phyloP scores from a whole-genome alignment of 37 sponge, comb jelly and placozoan genomes.

The Hormiphora californensis region DNA sequence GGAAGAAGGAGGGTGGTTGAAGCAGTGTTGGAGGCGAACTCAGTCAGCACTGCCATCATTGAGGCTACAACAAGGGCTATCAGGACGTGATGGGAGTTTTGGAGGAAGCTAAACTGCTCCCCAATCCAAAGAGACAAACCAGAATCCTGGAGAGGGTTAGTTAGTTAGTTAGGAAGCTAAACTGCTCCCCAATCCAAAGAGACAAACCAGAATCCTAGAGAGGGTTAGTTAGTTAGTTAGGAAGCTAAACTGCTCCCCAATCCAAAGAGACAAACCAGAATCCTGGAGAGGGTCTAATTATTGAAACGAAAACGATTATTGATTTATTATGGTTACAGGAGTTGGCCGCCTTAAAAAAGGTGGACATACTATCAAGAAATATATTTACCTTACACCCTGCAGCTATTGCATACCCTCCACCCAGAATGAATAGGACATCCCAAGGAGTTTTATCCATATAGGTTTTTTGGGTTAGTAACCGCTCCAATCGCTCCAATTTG shows the following conservation, averaged over 20 bases:
- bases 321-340: background rate
- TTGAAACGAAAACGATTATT: background rate
- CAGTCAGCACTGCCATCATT: conserved; percentile 65
- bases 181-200: background rate
- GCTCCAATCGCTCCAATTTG: background rate
- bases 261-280: background rate
- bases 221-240: no score
- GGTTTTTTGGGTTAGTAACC: conserved; percentile 72
- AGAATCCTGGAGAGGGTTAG: conserved; percentile 60
- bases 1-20: conserved; percentile 86
- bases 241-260: background rate
- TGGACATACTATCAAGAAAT: background rate
- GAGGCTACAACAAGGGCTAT: conserved; percentile 62
- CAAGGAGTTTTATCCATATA: conserved; percentile 79
- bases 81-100: conserved; percentile 53
- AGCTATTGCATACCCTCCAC: conserved; percentile 83
- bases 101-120: conserved; percentile 54
- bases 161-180: background rate
- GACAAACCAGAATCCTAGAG: conserved; percentile 57
- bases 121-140: conserved; percentile 73
- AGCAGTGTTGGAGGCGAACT: conserved; percentile 85
- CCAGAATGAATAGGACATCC: conserved; percentile 86
- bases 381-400: conserved; percentile 54
- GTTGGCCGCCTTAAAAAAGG: background rate
- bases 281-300: conserved; percentile 33